A percentile compares a stretch with the other conserved stretches of the same genome.
Conservation (phyloP, 2,888 invertebrate genomes). For the Rhagium mordax region DNA sequence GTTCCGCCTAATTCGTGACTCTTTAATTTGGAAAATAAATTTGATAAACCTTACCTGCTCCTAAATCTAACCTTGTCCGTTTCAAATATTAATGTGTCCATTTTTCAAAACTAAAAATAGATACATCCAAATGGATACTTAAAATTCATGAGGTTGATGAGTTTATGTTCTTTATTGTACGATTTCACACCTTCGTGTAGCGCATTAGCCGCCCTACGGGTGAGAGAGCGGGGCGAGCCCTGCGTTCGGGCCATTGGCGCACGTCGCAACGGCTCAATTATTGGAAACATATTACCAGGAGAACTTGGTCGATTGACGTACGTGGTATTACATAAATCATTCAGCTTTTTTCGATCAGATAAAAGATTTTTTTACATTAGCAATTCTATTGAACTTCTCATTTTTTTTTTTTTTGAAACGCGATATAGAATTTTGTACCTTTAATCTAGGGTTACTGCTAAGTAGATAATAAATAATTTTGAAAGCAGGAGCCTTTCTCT, state of each 20-base stretch:
- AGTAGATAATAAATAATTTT: too few relatives aligned
- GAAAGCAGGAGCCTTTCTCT: too few relatives aligned
- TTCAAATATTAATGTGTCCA: conserved; percentile 22
- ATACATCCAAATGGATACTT: not conserved
- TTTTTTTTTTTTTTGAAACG: too few relatives aligned
- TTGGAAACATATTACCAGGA: not conserved
- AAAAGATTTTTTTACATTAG: too few relatives aligned
- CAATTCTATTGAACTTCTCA: too few relatives aligned
- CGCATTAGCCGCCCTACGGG: conserved; percentile 11
- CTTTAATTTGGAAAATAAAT: conserved; percentile 26
- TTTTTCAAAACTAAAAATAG: conserved; percentile 21
- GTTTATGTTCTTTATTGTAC: conserved; percentile 2
- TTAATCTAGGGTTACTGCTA: too few relatives aligned
- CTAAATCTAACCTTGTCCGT: conserved; percentile 2
- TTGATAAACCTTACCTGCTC: conserved; percentile 25
- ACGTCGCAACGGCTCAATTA: not conserved
- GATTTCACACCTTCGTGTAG: conserved; percentile 21
- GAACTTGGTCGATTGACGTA: too few relatives aligned
- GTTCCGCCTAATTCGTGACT: conserved; percentile 20
- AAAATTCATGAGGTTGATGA: conserved; percentile 12
- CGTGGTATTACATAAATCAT: too few relatives aligned
- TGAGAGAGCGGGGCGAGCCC: conserved; percentile 1
- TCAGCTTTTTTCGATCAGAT: too few relatives aligned
- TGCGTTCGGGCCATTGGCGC: not conserved
- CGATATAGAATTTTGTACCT: too few relatives aligned